These are phyloP conservation scores for Archegozetes longisetosus DNA, from an alignment of 1,140 invertebrate species.

Conservation along the genomic window DNA sequence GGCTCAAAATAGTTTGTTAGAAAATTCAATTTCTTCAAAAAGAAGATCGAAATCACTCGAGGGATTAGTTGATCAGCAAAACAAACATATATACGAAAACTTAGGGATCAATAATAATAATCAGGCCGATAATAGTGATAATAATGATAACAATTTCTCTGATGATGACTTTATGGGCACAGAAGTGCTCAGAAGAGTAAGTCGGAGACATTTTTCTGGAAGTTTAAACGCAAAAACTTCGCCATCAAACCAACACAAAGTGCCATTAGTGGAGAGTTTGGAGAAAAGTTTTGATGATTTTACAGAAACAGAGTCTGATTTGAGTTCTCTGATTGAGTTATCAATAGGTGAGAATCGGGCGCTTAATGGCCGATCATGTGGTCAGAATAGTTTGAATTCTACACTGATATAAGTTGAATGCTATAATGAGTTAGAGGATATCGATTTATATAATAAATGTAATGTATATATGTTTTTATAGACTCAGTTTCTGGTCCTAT, in stretches of 20 bases:
- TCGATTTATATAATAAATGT: background rate
- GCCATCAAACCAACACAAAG: background rate
- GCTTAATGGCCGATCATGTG: background rate
- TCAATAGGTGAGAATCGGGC: background rate
- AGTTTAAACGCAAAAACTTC: background rate
- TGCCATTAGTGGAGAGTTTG: background rate
- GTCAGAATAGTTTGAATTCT: background rate
- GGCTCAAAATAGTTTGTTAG: background rate
- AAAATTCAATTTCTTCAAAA: constrained; percentile 18
- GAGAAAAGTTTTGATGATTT: background rate
- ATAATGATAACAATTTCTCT: too few species aligned
- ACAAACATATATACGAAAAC: background rate
- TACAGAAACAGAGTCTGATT: background rate
- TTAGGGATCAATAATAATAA: background rate
- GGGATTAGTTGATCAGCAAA: constrained; percentile 29
- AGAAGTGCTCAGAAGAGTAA: constrained; percentile 12
- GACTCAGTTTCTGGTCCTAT: constrained; percentile 1
- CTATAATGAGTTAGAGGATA: background rate
- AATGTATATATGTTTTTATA: constrained; percentile 5
- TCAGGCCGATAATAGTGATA: constrained; percentile 21
- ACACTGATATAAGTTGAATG: background rate
- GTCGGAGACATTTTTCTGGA: constrained; percentile 15
- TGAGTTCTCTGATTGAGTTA: background rate
- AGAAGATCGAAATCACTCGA: constrained; percentile 39
- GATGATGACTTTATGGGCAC: constrained; percentile 16